These are phyloP conservation scores for Platichthys stellatus DNA, from an alignment of 2,113 vertebrate genomes.

Conservation along the genomic window DNA sequence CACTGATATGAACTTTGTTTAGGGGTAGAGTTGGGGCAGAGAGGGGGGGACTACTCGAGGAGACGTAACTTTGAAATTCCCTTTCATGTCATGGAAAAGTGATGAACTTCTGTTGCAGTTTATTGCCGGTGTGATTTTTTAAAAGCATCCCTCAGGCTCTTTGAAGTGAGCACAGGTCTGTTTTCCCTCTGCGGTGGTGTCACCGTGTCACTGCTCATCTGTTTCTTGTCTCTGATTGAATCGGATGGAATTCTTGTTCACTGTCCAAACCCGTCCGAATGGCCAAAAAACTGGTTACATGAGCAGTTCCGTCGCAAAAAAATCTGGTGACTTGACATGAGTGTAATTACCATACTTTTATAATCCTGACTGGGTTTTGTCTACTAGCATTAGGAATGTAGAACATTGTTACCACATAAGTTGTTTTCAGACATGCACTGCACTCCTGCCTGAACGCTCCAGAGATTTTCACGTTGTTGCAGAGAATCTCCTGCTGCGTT, in stretches of 20 bases:
- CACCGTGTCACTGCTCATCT: slow-evolving; percentile 62
- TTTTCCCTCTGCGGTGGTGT: slow-evolving; percentile 73
- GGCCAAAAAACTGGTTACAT: not conserved
- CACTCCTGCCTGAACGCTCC: no score
- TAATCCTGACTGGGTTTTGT: no score
- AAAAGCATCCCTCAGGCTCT: slow-evolving; percentile 73
- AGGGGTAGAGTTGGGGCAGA: slow-evolving; percentile 40
- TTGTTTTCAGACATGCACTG: no score
- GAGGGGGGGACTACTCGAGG: slow-evolving; percentile 59
- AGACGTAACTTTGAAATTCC: slow-evolving; percentile 63
- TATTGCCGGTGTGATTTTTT: slow-evolving; percentile 77
- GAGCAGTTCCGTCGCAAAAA: not conserved
- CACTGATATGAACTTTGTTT: slow-evolving; percentile 64
- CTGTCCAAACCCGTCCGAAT: slow-evolving; percentile 30
- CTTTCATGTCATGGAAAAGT: slow-evolving; percentile 78
- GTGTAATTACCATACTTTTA: no score
- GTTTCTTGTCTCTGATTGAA: slow-evolving; percentile 70
- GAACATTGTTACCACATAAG: no score
- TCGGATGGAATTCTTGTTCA: slow-evolving; percentile 47
- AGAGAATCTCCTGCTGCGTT: no score
- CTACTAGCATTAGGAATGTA: no score
- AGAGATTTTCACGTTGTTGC: no score
- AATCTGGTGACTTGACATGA: not conserved
- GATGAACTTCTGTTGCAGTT: slow-evolving; percentile 78
- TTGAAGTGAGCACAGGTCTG: slow-evolving; percentile 79